Evolutionary conservation across 2,888 invertebrate genomes (phyloP).

Genomic region (Ethmia dodecea): DNA sequence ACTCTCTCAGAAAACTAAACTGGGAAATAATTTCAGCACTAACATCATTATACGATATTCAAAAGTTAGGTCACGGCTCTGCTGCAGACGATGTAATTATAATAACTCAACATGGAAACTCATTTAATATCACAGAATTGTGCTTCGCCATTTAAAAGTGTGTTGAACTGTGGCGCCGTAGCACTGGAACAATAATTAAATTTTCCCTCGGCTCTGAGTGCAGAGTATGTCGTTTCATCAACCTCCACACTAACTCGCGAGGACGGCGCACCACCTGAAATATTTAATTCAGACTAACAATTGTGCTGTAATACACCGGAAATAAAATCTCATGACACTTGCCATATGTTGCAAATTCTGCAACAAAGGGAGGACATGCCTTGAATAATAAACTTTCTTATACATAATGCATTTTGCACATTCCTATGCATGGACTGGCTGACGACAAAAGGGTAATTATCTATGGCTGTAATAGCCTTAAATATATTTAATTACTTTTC

Average conservation of each 20-base stretch:
- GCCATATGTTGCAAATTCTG: conserved; percentile 22
- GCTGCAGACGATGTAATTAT: conserved; percentile 38
- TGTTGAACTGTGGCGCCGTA: conserved; percentile 56
- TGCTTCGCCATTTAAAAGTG: conserved; percentile 61
- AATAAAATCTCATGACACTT: conserved; percentile 50
- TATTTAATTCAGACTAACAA: conserved; percentile 61
- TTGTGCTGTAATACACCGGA: conserved; percentile 56
- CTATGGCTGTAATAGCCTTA: no score
- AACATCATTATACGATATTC: conserved; percentile 2
- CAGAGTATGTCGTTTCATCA: conserved; percentile 65
- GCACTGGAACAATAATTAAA: conserved; percentile 69
- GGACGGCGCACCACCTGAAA: conserved; percentile 57
- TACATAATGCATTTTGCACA: no score
- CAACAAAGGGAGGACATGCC: no score
- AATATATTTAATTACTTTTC: no score
- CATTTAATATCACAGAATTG: conserved; percentile 60
- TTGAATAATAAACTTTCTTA: no score
- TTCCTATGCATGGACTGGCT: no score
- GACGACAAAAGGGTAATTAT: no score
- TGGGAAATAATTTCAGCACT: no score
- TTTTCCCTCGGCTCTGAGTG: conserved; percentile 58
- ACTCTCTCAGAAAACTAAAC: no score
- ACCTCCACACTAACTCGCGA: conserved; percentile 57
- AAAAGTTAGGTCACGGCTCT: conserved; percentile 7
- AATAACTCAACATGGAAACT: conserved; percentile 55